These are phyloP conservation scores for Pseudopleuronectes americanus DNA, from an alignment of 2,797 vertebrate genomes.

Conservation along the genomic window DNA sequence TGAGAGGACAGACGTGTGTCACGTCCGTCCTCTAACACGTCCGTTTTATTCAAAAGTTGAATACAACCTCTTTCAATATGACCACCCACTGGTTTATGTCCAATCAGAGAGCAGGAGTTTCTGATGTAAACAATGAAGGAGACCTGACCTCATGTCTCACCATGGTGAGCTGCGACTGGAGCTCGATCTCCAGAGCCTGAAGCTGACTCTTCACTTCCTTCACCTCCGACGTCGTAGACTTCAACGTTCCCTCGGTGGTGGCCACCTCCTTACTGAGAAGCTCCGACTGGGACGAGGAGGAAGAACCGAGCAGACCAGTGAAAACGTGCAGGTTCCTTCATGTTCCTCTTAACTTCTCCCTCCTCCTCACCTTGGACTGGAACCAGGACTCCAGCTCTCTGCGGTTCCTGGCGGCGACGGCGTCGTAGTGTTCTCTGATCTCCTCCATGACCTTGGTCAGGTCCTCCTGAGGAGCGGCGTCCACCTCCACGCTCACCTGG, in stretches of 20 bases:
- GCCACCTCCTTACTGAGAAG: constrained; percentile 57
- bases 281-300: constrained; percentile 52
- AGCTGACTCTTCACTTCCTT: constrained; percentile 70
- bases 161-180: constrained; percentile 81
- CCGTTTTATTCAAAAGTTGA: no score
- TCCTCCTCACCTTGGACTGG: constrained; percentile 80
- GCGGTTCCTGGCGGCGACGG: constrained; percentile 82
- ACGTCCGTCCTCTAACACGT: no score
- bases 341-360: fast-evolving
- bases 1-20: no score
- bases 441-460: constrained; percentile 83
- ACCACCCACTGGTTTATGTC: no score
- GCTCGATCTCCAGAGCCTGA: constrained; percentile 89
- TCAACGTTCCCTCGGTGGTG: constrained; percentile 47
- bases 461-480: constrained; percentile 82
- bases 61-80: no score
- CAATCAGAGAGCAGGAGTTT: no score
- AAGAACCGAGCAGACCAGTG: fast-evolving
- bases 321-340: fast-evolving
- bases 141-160: constrained; percentile 33
- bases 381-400: constrained; percentile 87
- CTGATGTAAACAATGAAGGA: no score
- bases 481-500: constrained; percentile 89
- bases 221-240: constrained; percentile 35
- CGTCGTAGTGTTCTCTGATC: constrained; percentile 88